Evolutionary conservation across 53 echinoderm and acorn worm genomes (phyloP).

Genomic region (Stichopus horrens): DNA sequence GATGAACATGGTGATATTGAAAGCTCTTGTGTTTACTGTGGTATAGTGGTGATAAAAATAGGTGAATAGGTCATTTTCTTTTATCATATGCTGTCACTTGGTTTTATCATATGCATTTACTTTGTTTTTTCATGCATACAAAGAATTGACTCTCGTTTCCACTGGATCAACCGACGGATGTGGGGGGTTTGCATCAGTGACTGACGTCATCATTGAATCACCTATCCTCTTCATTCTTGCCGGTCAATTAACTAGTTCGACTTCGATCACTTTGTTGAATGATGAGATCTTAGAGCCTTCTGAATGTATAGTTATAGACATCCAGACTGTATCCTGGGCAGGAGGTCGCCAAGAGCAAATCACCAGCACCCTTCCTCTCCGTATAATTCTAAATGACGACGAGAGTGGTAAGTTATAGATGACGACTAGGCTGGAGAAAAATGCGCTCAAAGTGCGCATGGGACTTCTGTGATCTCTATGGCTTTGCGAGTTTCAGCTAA

Average conservation of each 20-base stretch:
- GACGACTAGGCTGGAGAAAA: too few species aligned
- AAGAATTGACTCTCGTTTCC: too few species aligned
- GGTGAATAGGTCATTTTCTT: too few species aligned
- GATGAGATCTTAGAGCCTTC: background rate
- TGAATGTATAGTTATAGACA: background rate
- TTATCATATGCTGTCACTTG: too few species aligned
- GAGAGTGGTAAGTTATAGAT: background rate
- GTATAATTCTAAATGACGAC: background rate
- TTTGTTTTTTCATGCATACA: too few species aligned
- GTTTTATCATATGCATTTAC: too few species aligned
- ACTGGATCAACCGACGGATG: background rate
- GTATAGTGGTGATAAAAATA: too few species aligned
- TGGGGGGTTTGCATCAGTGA: background rate
- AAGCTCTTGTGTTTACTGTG: too few species aligned
- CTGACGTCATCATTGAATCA: background rate
- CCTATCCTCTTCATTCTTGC: background rate
- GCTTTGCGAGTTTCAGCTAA: too few species aligned
- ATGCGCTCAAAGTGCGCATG: too few species aligned
- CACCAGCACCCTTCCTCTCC: background rate
- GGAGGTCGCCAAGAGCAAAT: background rate
- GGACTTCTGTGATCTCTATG: too few species aligned
- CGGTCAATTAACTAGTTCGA: background rate
- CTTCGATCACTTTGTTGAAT: background rate
- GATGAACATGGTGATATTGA: too few species aligned
- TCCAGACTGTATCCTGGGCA: background rate